phyloP scores from a whole-genome alignment of 1,140 invertebrate genomes.

The Steinernema feltiae region DNA sequence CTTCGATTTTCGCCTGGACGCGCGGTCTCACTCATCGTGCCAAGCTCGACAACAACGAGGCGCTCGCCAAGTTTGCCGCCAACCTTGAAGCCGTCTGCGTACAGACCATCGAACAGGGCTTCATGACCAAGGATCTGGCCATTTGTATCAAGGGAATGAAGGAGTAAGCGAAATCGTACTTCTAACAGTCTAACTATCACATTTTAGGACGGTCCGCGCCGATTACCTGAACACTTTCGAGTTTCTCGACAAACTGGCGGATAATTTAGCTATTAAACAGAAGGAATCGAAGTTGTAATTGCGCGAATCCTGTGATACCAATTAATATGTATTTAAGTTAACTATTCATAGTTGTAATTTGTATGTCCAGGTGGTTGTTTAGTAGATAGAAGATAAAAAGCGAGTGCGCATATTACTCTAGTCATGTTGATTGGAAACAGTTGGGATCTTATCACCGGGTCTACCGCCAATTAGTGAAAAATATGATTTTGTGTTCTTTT shows the following conservation, averaged over 20 bases:
- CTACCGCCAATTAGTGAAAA: too few species aligned
- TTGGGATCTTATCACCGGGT: too few species aligned
- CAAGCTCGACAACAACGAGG: constrained; percentile 80
- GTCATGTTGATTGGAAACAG: too few species aligned
- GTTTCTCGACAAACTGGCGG: constrained; percentile 89
- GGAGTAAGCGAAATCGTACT: too few species aligned
- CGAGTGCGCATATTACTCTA: too few species aligned
- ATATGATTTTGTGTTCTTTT: too few species aligned
- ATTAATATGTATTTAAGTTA: background rate
- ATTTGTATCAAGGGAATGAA: constrained; percentile 82
- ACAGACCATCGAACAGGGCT: constrained; percentile 82
- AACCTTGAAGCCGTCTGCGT: constrained; percentile 73
- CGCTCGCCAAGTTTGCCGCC: constrained; percentile 63
- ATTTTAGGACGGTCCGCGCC: constrained; percentile 63
- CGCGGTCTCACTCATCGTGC: constrained; percentile 81
- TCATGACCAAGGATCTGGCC: constrained; percentile 95
- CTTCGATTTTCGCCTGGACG: constrained; percentile 96
- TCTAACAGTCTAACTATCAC: too few species aligned
- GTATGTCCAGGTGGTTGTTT: too few species aligned
- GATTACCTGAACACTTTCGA: constrained; percentile 97
- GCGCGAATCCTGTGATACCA: background rate
- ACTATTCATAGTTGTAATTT: too few species aligned
- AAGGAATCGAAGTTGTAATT: background rate
- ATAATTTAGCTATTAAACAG: constrained; percentile 74
- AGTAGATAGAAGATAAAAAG: too few species aligned